These are phyloP conservation scores for Cheracebus regulus DNA, from an alignment of 2,797 vertebrate genomes.

Conservation along the genomic window DNA sequence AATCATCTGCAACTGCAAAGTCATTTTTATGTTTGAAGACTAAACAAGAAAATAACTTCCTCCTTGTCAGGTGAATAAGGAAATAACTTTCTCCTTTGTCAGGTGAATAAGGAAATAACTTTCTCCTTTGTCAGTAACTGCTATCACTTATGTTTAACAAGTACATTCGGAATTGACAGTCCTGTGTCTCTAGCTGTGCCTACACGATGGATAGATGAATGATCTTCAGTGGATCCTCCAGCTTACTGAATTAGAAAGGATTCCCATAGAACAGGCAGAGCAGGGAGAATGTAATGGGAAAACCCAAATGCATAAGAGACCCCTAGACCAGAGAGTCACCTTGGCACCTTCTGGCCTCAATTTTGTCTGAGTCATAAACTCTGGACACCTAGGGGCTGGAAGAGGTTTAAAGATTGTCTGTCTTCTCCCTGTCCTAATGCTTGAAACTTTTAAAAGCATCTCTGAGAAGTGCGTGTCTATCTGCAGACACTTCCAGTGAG, in stretches of 20 bases:
- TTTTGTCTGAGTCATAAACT: neutral
- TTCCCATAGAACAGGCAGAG: neutral
- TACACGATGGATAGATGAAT: neutral
- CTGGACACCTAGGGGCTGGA: neutral
- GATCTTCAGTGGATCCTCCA: neutral
- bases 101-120: constrained; percentile 50
- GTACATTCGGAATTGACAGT: neutral
- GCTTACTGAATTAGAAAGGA: neutral
- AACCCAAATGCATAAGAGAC: neutral
- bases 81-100: constrained; percentile 31
- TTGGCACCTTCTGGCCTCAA: neutral
- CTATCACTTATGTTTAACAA: neutral
- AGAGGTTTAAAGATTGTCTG: neutral
- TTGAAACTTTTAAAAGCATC: neutral
- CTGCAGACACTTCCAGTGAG: neutral
- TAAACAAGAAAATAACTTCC: constrained; percentile 32
- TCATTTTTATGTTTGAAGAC: neutral
- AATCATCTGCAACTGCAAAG: neutral
- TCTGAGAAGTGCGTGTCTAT: neutral
- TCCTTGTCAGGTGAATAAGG: neutral
- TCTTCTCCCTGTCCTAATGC: neutral
- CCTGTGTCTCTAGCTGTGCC: neutral
- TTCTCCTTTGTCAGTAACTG: neutral
- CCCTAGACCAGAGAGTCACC: neutral
- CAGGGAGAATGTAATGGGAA: neutral